Conservation (phyloP, 2,797 vertebrate species). For the Graptemys geographica region DNA sequence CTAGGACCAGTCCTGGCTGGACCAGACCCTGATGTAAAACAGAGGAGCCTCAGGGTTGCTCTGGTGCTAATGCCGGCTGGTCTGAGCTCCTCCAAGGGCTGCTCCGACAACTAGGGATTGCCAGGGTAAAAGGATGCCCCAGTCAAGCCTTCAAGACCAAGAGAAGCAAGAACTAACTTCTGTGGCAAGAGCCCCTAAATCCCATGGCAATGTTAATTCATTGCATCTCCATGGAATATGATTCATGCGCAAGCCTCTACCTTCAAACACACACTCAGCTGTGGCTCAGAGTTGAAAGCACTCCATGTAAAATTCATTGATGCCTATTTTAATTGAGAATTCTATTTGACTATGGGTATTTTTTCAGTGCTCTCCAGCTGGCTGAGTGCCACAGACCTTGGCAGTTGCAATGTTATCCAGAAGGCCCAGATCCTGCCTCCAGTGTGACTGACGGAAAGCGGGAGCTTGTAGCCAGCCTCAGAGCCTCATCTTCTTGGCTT, state of each 20-base stretch:
- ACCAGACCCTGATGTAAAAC: accelerated
- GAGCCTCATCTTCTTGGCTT: neutral
- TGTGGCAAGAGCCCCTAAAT: neutral
- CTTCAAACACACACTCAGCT: neutral
- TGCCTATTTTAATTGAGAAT: neutral
- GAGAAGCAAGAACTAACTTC: neutral
- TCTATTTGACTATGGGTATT: neutral
- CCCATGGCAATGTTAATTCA: neutral
- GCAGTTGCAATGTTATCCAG: neutral
- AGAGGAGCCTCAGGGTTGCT: neutral
- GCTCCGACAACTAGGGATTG: neutral
- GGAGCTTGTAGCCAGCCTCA: neutral
- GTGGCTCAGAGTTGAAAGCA: neutral
- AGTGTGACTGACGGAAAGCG: neutral
- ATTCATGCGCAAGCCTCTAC: neutral
- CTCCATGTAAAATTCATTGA: neutral
- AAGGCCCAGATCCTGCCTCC: neutral
- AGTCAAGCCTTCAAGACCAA: neutral
- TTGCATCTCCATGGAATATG: neutral
- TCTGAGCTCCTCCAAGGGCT: neutral
- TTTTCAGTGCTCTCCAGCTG: neutral
- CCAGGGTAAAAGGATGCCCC: neutral
- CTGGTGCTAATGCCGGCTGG: neutral
- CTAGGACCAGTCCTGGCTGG: neutral
- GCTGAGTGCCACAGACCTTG: neutral